Evolutionary conservation across 1,140 invertebrate genomes (phyloP).

Genomic region (Leptinotarsa texana): DNA sequence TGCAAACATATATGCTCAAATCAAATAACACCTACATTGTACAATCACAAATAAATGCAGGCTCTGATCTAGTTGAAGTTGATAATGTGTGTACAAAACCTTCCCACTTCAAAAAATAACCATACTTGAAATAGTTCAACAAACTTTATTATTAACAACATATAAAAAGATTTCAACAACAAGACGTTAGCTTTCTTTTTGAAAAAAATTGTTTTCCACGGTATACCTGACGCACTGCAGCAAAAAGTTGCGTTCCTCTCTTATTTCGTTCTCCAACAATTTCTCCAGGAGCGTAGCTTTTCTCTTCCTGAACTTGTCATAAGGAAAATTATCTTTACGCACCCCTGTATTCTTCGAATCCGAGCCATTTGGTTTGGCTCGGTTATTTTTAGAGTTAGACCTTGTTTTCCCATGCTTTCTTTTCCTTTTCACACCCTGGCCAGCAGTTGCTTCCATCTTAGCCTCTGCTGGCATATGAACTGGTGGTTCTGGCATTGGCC

Average conservation of each 20-base stretch:
- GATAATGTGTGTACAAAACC: too few species aligned
- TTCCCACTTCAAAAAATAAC: too few species aligned
- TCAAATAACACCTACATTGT: too few species aligned
- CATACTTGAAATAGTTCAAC: too few species aligned
- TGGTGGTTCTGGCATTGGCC: conserved; percentile 11
- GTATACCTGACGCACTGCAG: conserved; percentile 76
- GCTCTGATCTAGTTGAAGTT: too few species aligned
- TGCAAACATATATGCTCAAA: too few species aligned
- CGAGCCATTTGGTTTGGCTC: neutral
- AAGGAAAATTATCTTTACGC: conserved; percentile 31
- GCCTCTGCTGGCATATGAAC: conserved; percentile 4
- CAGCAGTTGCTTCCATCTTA: conserved; percentile 15
- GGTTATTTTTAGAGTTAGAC: conserved; percentile 7
- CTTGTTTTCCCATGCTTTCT: conserved; percentile 32
- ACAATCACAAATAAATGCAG: too few species aligned
- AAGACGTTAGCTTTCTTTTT: neutral
- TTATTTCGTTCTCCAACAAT: conserved; percentile 64
- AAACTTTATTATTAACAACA: too few species aligned
- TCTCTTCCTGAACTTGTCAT: conserved; percentile 39
- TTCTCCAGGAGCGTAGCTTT: conserved; percentile 60
- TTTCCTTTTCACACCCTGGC: conserved; percentile 24
- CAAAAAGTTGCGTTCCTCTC: conserved; percentile 74
- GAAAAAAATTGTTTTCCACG: conserved; percentile 72
- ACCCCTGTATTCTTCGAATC: neutral
- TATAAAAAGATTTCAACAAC: too few species aligned